phyloP scores from a whole-genome alignment of 1,140 invertebrate genomes.

The Penaeus vannamei region DNA sequence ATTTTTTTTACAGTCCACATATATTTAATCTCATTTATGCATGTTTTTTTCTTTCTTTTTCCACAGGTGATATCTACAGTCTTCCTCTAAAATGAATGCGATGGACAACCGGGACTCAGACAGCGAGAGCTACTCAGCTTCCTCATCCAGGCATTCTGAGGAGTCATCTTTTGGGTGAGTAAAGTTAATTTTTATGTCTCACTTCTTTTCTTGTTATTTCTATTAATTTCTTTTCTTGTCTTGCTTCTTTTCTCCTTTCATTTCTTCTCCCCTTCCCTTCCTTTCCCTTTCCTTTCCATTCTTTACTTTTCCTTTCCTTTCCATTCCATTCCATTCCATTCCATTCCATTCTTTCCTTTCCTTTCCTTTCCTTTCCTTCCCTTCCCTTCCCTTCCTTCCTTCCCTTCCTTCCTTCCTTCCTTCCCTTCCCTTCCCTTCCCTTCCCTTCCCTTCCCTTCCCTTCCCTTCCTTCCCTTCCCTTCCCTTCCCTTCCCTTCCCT shows the following conservation, averaged over 20 bases:
- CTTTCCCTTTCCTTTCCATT: not conserved
- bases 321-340: not conserved
- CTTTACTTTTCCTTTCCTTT: not conserved
- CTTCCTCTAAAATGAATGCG: too few species aligned
- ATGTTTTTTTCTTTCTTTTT: too few species aligned
- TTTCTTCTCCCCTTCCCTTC: too few species aligned
- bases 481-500: not conserved
- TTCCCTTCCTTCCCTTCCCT: not conserved
- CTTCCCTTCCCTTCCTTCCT: not conserved
- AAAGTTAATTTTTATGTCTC: not conserved
- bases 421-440: too few species aligned
- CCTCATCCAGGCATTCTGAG: not conserved
- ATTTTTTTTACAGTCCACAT: too few species aligned
- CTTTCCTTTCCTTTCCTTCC: not conserved
- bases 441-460: too few species aligned
- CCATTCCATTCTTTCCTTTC: not conserved
- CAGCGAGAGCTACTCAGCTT: too few species aligned
- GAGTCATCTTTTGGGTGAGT: not conserved
- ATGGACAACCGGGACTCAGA: too few species aligned
- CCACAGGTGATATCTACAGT: too few species aligned
- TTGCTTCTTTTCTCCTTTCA: not conserved
- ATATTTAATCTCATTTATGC: too few species aligned
- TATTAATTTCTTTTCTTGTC: not conserved
- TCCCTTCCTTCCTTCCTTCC: not conserved
- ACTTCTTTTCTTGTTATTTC: not conserved